phyloP scores from a whole-genome alignment of 1,140 invertebrate species.

The Penaeus indicus region DNA sequence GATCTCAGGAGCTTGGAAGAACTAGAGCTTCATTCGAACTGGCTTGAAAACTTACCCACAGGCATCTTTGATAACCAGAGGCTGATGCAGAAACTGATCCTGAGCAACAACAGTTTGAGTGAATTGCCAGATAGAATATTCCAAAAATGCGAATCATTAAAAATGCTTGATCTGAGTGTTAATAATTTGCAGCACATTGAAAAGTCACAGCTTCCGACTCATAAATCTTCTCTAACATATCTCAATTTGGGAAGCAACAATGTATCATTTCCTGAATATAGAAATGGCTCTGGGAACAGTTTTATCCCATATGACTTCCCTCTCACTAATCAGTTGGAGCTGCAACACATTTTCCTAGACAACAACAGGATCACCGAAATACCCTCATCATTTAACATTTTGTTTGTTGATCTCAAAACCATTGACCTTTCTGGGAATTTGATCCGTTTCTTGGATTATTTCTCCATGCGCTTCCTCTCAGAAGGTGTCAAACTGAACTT shows the following conservation, averaged over 20 bases:
- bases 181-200: constrained; percentile 24
- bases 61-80: constrained; percentile 27
- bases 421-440: constrained; percentile 44
- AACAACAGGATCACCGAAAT: constrained; percentile 37
- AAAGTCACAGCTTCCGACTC: background rate
- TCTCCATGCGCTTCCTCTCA: background rate
- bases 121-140: constrained; percentile 18
- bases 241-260: constrained; percentile 49
- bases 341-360: constrained; percentile 31
- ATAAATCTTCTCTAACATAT: background rate
- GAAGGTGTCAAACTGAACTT: constrained; percentile 26
- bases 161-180: constrained; percentile 26
- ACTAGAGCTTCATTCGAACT: constrained; percentile 37
- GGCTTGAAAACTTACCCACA: background rate
- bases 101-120: constrained; percentile 37
- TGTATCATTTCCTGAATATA: background rate
- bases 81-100: constrained; percentile 14
- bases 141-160: constrained; percentile 23
- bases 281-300: background rate
- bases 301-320: constrained; percentile 2
- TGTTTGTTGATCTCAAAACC: background rate
- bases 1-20: background rate
- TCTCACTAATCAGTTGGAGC: constrained; percentile 11
- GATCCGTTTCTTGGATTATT: background rate
- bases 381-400: background rate